Evolutionary conservation across 2,113 vertebrate species (phyloP).

Genomic region (Dolichallabes microphthalmus): DNA sequence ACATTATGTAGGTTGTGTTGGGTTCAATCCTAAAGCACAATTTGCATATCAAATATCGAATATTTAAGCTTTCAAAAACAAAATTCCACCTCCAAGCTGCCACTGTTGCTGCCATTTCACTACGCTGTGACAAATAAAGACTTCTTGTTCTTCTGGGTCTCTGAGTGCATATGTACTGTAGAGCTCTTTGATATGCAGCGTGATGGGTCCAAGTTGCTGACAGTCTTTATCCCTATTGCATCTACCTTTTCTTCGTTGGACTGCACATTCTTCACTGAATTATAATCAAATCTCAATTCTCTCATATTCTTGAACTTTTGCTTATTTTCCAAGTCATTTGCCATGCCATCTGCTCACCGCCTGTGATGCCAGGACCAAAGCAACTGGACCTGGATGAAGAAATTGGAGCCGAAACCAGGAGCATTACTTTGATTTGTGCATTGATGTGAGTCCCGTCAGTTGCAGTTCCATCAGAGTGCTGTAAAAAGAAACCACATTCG

Average conservation of each 20-base stretch:
- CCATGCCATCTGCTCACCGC: constrained; percentile 2
- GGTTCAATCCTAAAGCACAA: too few species aligned
- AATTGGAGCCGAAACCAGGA: background rate
- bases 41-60: too few species aligned
- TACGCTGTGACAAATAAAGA: too few species aligned
- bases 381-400: background rate
- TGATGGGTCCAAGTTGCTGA: background rate
- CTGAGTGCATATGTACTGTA: too few species aligned
- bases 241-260: background rate
- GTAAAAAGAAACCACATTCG: background rate
- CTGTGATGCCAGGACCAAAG: background rate
- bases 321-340: background rate
- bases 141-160: too few species aligned
- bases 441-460: constrained; percentile 7
- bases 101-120: too few species aligned
- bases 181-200: background rate
- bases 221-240: background rate
- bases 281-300: background rate
- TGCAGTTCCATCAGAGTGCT: background rate
- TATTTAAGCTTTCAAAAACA: too few species aligned
- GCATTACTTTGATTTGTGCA: constrained; percentile 4
- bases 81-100: too few species aligned
- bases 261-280: background rate
- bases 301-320: background rate
- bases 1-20: too few species aligned